These are phyloP conservation scores for Zaprionus nigranus DNA, from an alignment of 1,140 invertebrate genomes.

Conservation along the genomic window DNA sequence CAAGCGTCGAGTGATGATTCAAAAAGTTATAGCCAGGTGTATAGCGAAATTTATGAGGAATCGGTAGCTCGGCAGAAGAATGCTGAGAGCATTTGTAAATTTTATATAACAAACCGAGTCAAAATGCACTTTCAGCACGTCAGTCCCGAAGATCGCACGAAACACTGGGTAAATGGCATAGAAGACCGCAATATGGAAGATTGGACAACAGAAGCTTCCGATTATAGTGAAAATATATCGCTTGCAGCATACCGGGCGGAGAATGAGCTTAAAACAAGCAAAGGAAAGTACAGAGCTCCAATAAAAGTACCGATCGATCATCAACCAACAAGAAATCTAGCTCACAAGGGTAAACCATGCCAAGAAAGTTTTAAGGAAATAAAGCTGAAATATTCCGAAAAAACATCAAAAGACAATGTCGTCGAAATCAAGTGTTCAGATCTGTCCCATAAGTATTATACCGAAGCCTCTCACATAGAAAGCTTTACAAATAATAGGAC, in stretches of 20 bases:
- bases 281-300: not conserved
- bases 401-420: too few species aligned
- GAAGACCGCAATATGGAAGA: not conserved
- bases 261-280: not conserved
- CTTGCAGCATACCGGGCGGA: not conserved
- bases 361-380: too few species aligned
- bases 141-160: not conserved
- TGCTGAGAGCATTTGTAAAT: constrained; percentile 36
- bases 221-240: constrained; percentile 1
- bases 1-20: constrained; percentile 49
- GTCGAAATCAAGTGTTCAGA: not conserved
- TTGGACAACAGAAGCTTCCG: constrained; percentile 16
- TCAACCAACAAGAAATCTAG: too few species aligned
- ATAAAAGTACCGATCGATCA: not conserved
- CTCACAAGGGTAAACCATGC: too few species aligned
- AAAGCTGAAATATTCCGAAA: not conserved
- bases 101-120: constrained; percentile 9
- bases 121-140: not conserved
- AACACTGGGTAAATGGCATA: constrained; percentile 15
- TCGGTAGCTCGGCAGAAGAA: constrained; percentile 52
- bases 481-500: not conserved
- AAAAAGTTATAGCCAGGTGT: constrained; percentile 63
- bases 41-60: constrained; percentile 67
- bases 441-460: not conserved
- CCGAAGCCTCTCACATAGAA: not conserved